phyloP scores from a whole-genome alignment of 2,797 vertebrate species.

The Enteromius argenteus region DNA sequence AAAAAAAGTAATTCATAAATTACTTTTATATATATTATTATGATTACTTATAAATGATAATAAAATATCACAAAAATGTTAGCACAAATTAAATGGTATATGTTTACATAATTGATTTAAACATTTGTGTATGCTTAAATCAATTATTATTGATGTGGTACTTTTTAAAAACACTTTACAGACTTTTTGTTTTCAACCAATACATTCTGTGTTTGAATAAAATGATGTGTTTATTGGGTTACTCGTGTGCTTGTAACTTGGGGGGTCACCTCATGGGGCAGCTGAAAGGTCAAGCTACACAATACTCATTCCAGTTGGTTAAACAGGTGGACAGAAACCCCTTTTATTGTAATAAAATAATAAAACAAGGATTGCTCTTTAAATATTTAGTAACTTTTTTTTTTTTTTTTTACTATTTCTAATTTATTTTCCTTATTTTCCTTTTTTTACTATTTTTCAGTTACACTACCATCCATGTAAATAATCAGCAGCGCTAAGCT shows the following conservation, averaged over 20 bases:
- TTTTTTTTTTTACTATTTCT: neutral
- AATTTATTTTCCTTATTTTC: neutral
- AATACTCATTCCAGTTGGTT: slow-evolving; percentile 70
- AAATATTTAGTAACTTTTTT: neutral
- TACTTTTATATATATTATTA: no score
- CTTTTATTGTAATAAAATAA: slow-evolving; percentile 20
- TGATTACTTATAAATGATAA: neutral
- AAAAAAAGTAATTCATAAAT: neutral
- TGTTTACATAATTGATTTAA: neutral
- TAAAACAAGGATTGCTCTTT: neutral
- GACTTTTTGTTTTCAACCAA: neutral
- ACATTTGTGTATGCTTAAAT: neutral
- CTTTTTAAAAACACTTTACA: neutral
- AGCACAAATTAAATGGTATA: neutral
- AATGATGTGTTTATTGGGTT: neutral
- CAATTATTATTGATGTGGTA: neutral
- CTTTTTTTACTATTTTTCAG: neutral
- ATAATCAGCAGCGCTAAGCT: neutral
- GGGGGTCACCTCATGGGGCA: slow-evolving; percentile 60
- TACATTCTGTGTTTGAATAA: neutral
- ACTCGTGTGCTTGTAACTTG: slow-evolving; percentile 37
- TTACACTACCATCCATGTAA: neutral
- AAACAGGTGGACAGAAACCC: slow-evolving; percentile 70
- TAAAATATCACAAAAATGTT: neutral
- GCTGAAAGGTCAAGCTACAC: slow-evolving; percentile 59